Evolutionary conservation across 2,888 invertebrate species (phyloP), one percentile per base, ranked within the genome.

Genomic region (Lepeophtheirus nordmannii): DNA sequence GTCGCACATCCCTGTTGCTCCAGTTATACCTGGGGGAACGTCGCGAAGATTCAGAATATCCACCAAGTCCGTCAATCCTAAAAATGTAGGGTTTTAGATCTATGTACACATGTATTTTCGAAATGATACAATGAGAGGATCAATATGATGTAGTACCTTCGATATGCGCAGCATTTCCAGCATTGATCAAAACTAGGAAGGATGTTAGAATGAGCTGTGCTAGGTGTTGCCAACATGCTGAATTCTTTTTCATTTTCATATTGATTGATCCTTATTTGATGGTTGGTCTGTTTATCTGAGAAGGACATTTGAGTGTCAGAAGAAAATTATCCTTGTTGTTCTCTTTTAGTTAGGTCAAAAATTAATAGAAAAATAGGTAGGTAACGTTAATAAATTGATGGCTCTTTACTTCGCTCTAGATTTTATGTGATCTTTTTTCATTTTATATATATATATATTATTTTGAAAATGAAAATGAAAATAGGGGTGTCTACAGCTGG

Each of bases 31-130:
- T 23, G 63, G 23, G 14, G 63, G 63, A 1, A 37, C 10, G 56
- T 30, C 63, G 22, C 38, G 20, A 23, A 63, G 63, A 53, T 63
- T 63, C 23, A 63, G 56, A 12, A 20, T 46, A n/a, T 63, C 63
- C 22, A 63, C 38, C 37, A 63, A 53, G 30, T 63, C 63, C n/a
- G 37, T 56, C 8, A 53, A 2, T n/a, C 56, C 63, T 63, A 30
- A 39, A 60, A 20, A n/a, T n/a, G 8, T 53, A 53, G 53, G n/a
- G n/a, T n/a, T n/a, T n/a, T n/a, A 30, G 30, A 30, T 30, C 2
- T 30, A 53, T 53, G 53, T 17, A 53, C 46, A 41, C 46, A 11
- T 11, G 11, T 10, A 22, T 57, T 57, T 57, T 11, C 10, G n/a
- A 17, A 57, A n/a, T 22, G 58, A 22, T n/a, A 57, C 17, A 22